phyloP scores from a whole-genome alignment of 35 echinoderm and acorn worm species.

The Apostichopus californicus region DNA sequence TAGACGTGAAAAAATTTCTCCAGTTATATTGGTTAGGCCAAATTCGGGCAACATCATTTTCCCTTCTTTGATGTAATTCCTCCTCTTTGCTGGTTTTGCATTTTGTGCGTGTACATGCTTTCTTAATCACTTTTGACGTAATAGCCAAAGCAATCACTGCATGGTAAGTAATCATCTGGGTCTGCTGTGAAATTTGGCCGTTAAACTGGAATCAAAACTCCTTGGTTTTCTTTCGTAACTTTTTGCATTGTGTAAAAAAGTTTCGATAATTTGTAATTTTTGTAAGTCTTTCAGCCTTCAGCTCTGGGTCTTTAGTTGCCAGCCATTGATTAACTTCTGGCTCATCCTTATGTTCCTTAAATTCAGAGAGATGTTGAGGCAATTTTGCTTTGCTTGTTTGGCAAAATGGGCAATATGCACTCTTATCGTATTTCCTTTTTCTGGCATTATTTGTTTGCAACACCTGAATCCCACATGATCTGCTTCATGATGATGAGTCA shows the following conservation, averaged over 20 bases:
- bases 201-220: conserved; percentile 74
- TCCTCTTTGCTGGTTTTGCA: not conserved
- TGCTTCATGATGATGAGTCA: not conserved
- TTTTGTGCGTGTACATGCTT: not conserved
- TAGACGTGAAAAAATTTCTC: conserved; percentile 58
- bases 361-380: conserved; percentile 55
- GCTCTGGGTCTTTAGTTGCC: conserved; percentile 59
- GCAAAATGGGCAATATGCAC: conserved; percentile 71
- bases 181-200: conserved; percentile 73
- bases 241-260: conserved; percentile 67
- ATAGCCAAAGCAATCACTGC: conserved; percentile 75
- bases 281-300: conserved; percentile 68
- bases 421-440: conserved; percentile 68
- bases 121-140: conserved; percentile 72
- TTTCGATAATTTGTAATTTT: conserved; percentile 79
- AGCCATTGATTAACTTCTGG: conserved; percentile 63
- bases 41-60: conserved; percentile 31
- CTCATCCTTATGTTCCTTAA: conserved; percentile 58
- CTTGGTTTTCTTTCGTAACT: conserved; percentile 57
- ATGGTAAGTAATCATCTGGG: conserved; percentile 73
- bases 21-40: conserved; percentile 52
- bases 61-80: conserved; percentile 22
- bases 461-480: conserved; percentile 4
- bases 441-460: conserved; percentile 45
- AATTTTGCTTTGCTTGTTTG: conserved; percentile 37